A percentile compares a stretch with the other conserved stretches of the same genome.
These are phyloP conservation scores for Tolypeutes matacus DNA, from an alignment of 2,797 vertebrate genomes.

Conservation along the genomic window DNA sequence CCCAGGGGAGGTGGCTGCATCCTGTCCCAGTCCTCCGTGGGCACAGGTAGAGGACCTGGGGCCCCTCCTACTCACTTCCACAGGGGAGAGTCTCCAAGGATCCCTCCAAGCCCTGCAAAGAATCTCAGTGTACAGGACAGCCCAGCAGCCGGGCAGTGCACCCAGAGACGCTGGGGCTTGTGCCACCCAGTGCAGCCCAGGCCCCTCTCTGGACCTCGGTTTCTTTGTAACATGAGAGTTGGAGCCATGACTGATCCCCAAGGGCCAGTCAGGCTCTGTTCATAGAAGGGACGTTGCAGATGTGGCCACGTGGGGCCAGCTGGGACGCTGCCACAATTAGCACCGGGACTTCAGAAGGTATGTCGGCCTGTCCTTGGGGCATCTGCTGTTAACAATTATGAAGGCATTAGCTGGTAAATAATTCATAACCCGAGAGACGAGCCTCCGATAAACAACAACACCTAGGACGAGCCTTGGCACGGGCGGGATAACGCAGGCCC, in stretches of 20 bases:
- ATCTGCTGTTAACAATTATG: constrained; percentile 74
- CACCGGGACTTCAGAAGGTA: constrained; percentile 60
- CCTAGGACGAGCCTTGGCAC: constrained; percentile 41
- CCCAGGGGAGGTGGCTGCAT: not conserved
- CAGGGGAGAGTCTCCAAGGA: no score
- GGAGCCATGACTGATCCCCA: not conserved
- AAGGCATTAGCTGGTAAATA: constrained; percentile 81
- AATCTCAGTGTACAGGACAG: not conserved
- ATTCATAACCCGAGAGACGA: constrained; percentile 76
- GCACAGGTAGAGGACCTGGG: not conserved
- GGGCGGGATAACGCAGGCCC: fast-evolving
- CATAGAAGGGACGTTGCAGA: not conserved
- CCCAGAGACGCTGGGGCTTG: fast-evolving
- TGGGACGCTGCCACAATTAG: constrained; percentile 52
- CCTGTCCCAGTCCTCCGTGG: not conserved
- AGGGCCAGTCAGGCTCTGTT: not conserved
- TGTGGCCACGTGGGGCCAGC: not conserved
- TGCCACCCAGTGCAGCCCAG: not conserved
- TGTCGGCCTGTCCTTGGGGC: constrained; percentile 75
- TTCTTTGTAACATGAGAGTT: not conserved
- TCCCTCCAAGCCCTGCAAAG: fast-evolving
- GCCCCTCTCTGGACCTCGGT: not conserved
- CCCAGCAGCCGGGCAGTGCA: not conserved
- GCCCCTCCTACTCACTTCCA: not conserved
- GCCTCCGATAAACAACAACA: constrained; percentile 76